A percentile compares a stretch with the other conserved stretches of the same genome.
phyloP scores from a whole-genome alignment of 2,113 vertebrate species.

The Mirounga angustirostris region DNA sequence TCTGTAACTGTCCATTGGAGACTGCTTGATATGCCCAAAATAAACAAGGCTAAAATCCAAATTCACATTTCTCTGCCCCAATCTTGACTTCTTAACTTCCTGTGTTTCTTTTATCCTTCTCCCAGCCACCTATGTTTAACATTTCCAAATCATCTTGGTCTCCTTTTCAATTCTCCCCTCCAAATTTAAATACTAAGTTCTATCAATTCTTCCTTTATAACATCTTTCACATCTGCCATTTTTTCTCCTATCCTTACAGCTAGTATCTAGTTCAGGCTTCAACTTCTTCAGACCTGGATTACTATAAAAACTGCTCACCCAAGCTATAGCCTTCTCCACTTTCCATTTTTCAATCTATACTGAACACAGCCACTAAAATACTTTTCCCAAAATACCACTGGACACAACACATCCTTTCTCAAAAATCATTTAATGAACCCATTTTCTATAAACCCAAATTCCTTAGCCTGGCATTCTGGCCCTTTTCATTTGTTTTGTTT shows the following conservation, averaged over 20 bases:
- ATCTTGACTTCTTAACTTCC: background rate
- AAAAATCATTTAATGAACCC: background rate
- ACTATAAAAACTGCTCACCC: background rate
- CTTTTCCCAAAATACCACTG: conserved; percentile 29
- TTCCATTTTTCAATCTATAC: background rate
- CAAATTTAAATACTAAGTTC: conserved; percentile 40
- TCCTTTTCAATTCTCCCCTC: background rate
- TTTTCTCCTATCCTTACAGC: background rate
- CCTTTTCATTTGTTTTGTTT: conserved; percentile 47
- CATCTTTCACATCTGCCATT: background rate
- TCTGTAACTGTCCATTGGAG: background rate
- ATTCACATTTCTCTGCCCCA: background rate
- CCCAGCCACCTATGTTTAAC: background rate
- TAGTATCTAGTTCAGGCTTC: background rate
- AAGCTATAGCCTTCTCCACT: background rate
- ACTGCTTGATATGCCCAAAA: background rate
- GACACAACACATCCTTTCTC: background rate
- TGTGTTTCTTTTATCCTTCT: background rate
- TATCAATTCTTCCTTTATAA: conserved; percentile 20
- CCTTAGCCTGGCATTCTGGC: background rate
- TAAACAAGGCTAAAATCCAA: conserved; percentile 19
- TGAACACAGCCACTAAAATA: background rate
- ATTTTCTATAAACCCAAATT: conserved; percentile 29
- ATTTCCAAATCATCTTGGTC: conserved; percentile 27
- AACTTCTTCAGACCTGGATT: background rate